Evolutionary conservation across 2,113 vertebrate genomes (phyloP), one percentile per base, ranked within the genome.

Genomic region (Anser brachyrhynchus): DNA sequence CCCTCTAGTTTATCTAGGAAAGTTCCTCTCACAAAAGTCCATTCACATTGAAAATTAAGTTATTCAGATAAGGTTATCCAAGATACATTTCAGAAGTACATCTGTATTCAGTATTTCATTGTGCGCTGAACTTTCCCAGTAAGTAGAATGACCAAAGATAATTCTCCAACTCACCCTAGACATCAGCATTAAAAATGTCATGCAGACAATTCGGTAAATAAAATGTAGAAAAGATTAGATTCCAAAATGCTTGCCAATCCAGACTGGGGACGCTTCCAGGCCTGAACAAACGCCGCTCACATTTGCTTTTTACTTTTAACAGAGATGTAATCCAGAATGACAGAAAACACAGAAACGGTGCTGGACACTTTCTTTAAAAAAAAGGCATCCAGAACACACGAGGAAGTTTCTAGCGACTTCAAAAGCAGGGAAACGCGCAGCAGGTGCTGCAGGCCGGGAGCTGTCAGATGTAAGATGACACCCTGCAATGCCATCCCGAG

Each of bases 11-110:
- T 94, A 88, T 77, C 71, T 85, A 43, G 59, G 54, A 83, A 91
- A 94, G 87, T 70, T 95, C 55, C 74, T 76, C 51, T 94, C 66
- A 94, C 41, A 79, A 54, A 95, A 94, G 77, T 93, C 83, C 46
- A 66, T 82, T 94, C 74, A 87, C 54, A 87, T 91, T 89, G 80
- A 28, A 94, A 85, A 92, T 84, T 5, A 94, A 95, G 89, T 85
- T 79, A 83, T 83, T 95, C 87, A 92, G 93, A 92, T 92, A 95
- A 96, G 43, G 64, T 65, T 82, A 69, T 91, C 43, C 74, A 82
- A 92, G 74, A 80, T 73, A 35, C 26, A 73, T 93, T 95, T 96
- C 83, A 95, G 64, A 91, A 92, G 91, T 75, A 33, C 19, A 51
- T 58, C 25, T 92, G 88, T 73, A 64, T 64, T 82, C 65, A 62